phyloP scores from a whole-genome alignment of 2,888 invertebrate genomes.

The Dolomedes plantarius region DNA sequence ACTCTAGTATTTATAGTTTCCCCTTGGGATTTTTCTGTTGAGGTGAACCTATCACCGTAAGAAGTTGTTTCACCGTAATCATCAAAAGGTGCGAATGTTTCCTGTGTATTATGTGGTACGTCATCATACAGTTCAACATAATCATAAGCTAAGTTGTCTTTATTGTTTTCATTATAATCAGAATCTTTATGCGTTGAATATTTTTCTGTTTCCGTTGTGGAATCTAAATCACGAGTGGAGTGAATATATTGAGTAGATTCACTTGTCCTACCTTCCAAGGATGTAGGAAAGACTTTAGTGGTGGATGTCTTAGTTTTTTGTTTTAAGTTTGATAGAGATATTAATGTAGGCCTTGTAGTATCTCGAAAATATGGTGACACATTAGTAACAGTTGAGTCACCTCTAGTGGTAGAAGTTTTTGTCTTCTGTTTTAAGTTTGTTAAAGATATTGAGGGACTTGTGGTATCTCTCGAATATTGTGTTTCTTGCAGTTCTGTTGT shows the following conservation, averaged over 20 bases:
- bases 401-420: no score
- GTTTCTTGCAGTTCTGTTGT: no score
- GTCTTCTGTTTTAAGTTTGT: not conserved
- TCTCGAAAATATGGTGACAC: not conserved
- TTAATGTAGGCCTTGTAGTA: not conserved
- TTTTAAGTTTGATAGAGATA: not conserved
- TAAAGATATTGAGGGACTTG: not conserved
- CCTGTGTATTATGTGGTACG: not conserved
- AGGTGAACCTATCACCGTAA: conserved; percentile 28
- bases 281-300: not conserved
- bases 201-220: not conserved
- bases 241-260: no score
- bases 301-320: not conserved
- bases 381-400: no score
- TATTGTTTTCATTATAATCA: not conserved
- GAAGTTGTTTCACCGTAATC: conserved; percentile 35
- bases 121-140: conserved; percentile 43
- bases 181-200: not conserved
- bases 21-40: not conserved
- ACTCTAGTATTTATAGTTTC: not conserved
- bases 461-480: no score
- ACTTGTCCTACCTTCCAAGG: no score
- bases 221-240: no score
- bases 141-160: conserved; percentile 48
- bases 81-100: conserved; percentile 44